Evolutionary conservation across 2,888 invertebrate genomes (phyloP), one percentile per base, ranked within the genome.

Genomic region (Crocallis elinguaria): DNA sequence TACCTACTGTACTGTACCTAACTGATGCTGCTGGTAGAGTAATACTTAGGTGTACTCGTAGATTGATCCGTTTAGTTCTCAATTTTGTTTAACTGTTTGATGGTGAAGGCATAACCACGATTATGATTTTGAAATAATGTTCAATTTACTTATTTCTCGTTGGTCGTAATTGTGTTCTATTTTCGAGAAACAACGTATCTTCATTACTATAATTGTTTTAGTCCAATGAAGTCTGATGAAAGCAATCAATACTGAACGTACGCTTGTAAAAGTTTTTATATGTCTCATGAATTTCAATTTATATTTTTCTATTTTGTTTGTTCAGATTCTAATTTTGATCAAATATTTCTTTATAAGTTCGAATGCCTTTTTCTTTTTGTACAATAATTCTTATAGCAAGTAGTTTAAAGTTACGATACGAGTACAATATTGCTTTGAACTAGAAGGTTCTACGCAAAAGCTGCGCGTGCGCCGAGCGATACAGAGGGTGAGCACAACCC

Each of bases 401-500:
- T 7, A 7, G 19, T 19, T 19, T 6, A 19, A 33, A 33, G 19
- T 36, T 36, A 21, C 1, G 21, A 36, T 21, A 12, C 29, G 17
- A 12, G 17, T 29, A 11, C 23, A 23, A 37, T 44, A 38, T 37
- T 43, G 37, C 37, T 44, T 25, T 29, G 32, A 39, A 33, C 21
- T 25, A 42, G 41, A 63, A 71, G 62, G 39, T 68, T 61, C 58
- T 58, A 51, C 21, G 55, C 33, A 17, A 51, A 53, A 62, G 65
- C 62, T 71, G 75, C 71, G 75, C 75, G 48, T 48, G 69, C 75
- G 74, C 58, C 60, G 60, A 44, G 21, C 66, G 76, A 67, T 36
- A 74, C 76, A 65, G 77, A 72, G 77, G 77, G 77, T 77, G 77
- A 67, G 56, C 76, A 73, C 67, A 67, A 69, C 74, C 75, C 65